Conservation (phyloP, 2,888 invertebrate genomes). For the Blera fallax region DNA sequence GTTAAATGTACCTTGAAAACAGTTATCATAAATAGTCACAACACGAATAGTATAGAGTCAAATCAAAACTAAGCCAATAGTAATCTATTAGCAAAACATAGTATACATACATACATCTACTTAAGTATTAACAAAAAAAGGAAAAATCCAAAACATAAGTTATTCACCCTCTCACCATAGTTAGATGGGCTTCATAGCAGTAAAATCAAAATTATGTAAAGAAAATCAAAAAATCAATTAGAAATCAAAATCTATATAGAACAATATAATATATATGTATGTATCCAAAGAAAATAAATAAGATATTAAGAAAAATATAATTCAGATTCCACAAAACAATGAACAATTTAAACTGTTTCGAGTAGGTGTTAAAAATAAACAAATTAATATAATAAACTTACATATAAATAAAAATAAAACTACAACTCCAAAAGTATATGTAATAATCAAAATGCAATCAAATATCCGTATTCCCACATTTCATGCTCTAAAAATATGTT, state of each 20-base stretch:
- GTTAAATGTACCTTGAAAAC: conserved; percentile 54
- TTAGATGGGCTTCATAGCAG: conserved; percentile 80
- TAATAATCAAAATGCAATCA: neutral
- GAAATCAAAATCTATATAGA: conserved; percentile 66
- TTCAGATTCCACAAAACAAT: conserved; percentile 51
- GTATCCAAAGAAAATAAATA: conserved; percentile 34
- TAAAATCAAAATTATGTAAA: conserved; percentile 80
- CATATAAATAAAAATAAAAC: conserved; percentile 20
- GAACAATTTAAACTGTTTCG: conserved; percentile 27
- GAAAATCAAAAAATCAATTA: conserved; percentile 44
- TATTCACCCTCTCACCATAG: conserved; percentile 69
- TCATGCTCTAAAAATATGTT: conserved; percentile 65
- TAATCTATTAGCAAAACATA: conserved; percentile 32
- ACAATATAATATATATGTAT: conserved; percentile 35
- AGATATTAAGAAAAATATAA: conserved; percentile 32
- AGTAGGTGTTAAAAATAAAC: conserved; percentile 46
- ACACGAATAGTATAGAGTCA: conserved; percentile 31
- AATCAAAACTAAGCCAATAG: conserved; percentile 56
- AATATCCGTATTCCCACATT: neutral
- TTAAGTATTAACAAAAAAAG: conserved; percentile 27
- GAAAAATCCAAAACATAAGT: conserved; percentile 17
- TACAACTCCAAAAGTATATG: neutral
- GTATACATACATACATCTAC: conserved; percentile 39
- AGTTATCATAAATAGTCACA: conserved; percentile 42
- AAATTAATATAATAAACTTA: conserved; percentile 53